Evolutionary conservation across 2,888 invertebrate genomes (phyloP), one percentile per base, ranked within the genome.

Genomic region (Cosmorhoe ocellata): DNA sequence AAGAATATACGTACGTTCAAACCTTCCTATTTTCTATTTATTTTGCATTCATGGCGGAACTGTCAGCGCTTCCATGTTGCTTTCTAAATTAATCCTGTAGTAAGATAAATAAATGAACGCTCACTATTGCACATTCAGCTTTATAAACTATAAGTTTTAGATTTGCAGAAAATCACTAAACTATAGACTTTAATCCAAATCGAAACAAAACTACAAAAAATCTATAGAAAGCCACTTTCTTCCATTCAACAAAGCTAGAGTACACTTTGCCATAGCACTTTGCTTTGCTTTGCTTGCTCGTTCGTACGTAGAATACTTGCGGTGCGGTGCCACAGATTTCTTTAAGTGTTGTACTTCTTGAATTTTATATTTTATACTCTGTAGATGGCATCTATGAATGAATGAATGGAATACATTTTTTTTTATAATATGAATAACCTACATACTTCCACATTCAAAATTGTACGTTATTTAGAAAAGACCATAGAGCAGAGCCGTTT

Each of bases 21-120:
- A 88, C 87, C 89, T 88, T 79, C 76, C 76, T 76, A 88, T 83
- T 88, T 86, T 86, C 84, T 90, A 91, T 91, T 91, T 90, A 90
- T 90, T 90, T 90, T 90, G 90, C 90, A 88, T 91, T 90, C 90
- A 91, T 91, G 90, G 90, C 90, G 90, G 90, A 91, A 91, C 90
- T 91, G 90, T 91, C 90, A 90, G 78, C 77, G 87, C 90, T 90
- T 90, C 90, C 90, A 91, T 91, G 90, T 90, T 91, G 90, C 90
- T 90, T 90, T 90, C 90, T 90, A 84, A 32, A 78, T 68, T 72
- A 67, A 68, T 70, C 64, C 64, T 44, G 33, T 44, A 24, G n/a
- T 46, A 38, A 10, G 5, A 7, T 24, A 24, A 4, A 24, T 43
- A 30, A 39, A 51, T 14, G 10, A 8, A 31, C 18, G 40, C 14